These are phyloP conservation scores for Turnix velox DNA, from an alignment of 2,113 vertebrate genomes.

Conservation along the genomic window DNA sequence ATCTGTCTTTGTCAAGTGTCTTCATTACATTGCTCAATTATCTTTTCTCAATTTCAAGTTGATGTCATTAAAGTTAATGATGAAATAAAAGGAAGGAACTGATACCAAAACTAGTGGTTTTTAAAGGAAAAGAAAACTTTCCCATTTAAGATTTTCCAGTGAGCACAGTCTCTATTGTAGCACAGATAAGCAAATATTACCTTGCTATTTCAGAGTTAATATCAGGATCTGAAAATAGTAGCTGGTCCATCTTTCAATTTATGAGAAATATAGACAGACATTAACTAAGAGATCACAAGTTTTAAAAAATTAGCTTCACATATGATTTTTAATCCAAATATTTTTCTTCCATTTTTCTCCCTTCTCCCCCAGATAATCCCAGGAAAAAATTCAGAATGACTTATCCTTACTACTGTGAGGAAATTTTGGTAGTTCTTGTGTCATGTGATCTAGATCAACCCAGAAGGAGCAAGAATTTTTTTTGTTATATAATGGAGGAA, in stretches of 20 bases:
- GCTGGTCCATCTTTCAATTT: not conserved
- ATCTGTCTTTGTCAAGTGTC: not conserved
- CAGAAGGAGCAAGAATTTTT: not conserved
- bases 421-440: not conserved
- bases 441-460: not conserved
- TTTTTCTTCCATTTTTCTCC: not conserved
- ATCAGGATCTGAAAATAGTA: not conserved
- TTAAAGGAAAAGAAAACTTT: not conserved
- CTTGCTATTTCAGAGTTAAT: not conserved
- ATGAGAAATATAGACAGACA: not conserved
- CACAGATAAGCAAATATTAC: not conserved
- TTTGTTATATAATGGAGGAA: not conserved
- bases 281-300: not conserved
- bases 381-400: not conserved
- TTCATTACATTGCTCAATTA: not conserved
- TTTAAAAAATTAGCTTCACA: not conserved
- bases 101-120: not conserved
- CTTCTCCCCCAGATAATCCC: accelerated
- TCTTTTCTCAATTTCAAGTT: not conserved
- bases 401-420: not conserved
- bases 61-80: not conserved
- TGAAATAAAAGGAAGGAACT: not conserved
- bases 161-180: not conserved
- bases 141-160: not conserved
- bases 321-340: not conserved